Evolutionary conservation across 1,140 invertebrate species (phyloP), one percentile per base, ranked within the genome.

Genomic region (Drosophila sucinea): DNA sequence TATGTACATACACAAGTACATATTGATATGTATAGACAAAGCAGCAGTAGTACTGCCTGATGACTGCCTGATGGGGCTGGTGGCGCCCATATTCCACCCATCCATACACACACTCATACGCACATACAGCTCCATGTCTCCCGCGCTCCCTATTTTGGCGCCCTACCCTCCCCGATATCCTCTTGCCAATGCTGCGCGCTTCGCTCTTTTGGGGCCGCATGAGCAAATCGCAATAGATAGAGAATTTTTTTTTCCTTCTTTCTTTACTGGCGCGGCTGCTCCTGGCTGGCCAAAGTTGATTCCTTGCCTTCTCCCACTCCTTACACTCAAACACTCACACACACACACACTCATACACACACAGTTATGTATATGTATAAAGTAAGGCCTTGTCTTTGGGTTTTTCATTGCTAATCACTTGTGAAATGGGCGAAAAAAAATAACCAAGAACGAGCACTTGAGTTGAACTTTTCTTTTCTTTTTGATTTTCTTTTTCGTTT

Each of bases 191-290:
- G 64, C 67, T 79, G 79, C 75, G 79, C 71, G 73, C 76, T 87
- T 77, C 72, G 83, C 83, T 86, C 83, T 87, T 87, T 87, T 77
- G 73, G 83, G 86, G 84, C 84, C 81, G 81, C 87, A 87, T 86
- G 83, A 90, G 75, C 87, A 90, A 90, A 90, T 90, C 87, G 87
- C 87, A 90, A 90, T 90, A 90, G 87, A 90, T 90, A 90, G 87
- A 90, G 87, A 90, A 90, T 90, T 90, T 90, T 84, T 90, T 90
- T 90, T 74, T 72, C 81, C 47, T 75, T 70, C 56, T 73, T 76
- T 30, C 35, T 57, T 51, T 32, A 71, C 65, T 83, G 72, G 72
- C 76, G 73, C 71, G 83, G 51, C 79, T 77, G 41, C 69, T 79
- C 65, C 77, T 73, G 65, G 65, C 55, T 51, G 44, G 58, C 63